Evolutionary conservation across 2,797 vertebrate genomes (phyloP).

Genomic region (Geotrypetes seraphini): DNA sequence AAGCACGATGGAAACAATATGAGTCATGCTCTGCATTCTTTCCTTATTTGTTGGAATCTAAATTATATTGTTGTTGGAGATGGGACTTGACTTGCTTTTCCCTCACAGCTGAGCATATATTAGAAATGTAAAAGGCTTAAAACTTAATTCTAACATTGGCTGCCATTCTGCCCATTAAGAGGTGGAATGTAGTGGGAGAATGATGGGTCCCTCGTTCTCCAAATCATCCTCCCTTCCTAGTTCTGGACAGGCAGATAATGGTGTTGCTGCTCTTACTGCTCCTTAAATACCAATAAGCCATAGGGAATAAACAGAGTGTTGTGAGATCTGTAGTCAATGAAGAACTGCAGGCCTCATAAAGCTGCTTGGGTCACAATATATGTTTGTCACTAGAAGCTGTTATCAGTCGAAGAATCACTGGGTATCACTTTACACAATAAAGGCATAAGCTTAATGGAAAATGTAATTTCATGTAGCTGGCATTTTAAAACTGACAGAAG

Average conservation of each 20-base stretch:
- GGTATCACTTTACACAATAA: background rate
- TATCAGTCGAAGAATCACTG: conserved; percentile 5
- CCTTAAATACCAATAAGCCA: conserved; percentile 3
- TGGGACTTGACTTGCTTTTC: no score
- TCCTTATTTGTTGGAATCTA: no score
- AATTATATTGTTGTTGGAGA: no score
- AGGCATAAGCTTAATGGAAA: background rate
- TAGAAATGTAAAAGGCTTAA: no score
- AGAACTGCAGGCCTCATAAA: conserved; percentile 7
- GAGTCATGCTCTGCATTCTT: no score
- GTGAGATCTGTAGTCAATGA: background rate
- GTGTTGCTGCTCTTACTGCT: conserved; percentile 13
- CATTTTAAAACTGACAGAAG: background rate
- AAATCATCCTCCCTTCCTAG: background rate
- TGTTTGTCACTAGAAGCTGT: conserved; percentile 5
- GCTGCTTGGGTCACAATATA: background rate
- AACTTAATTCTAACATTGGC: background rate
- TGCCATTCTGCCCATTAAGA: background rate
- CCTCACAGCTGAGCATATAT: no score
- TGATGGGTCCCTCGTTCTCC: background rate
- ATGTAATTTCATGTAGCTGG: background rate
- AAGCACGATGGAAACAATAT: no score
- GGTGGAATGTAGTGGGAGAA: rapidly evolving
- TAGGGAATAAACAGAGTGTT: conserved; percentile 4
- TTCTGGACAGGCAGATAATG: background rate